A percentile compares a stretch with the other conserved stretches of the same genome.
These are phyloP conservation scores for Uropetala carovei DNA, from an alignment of 2,888 invertebrate genomes.

Conservation along the genomic window DNA sequence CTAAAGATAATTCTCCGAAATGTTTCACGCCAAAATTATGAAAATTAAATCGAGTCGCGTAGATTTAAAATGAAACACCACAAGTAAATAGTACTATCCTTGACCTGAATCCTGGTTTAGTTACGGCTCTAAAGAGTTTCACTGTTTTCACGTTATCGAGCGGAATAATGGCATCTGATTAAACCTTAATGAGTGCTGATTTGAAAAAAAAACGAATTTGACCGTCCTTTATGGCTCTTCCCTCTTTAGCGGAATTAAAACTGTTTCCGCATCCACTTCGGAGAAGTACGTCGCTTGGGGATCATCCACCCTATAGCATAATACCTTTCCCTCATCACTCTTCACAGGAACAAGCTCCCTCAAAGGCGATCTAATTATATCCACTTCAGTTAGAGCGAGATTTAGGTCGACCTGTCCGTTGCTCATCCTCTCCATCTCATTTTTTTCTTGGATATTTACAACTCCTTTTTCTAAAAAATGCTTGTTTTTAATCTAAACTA, in stretches of 20 bases:
- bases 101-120: too few relatives aligned
- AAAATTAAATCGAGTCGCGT: too few relatives aligned
- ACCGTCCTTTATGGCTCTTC: background rate
- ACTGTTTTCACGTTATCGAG: too few relatives aligned
- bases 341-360: constrained; percentile 34
- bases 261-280: background rate
- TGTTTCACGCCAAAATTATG: too few relatives aligned
- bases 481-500: background rate
- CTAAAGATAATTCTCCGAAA: too few relatives aligned
- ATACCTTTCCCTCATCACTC: constrained; percentile 44
- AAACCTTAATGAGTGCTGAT: background rate
- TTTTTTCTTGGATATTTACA: constrained; percentile 36
- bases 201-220: background rate
- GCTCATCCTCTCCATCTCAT: constrained; percentile 36
- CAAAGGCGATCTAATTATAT: constrained; percentile 41
- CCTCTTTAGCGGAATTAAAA: background rate
- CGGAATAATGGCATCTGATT: background rate
- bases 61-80: too few relatives aligned
- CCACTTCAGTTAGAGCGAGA: constrained; percentile 45
- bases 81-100: too few relatives aligned
- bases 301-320: constrained; percentile 34
- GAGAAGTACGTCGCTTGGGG: background rate
- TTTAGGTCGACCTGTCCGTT: constrained; percentile 52
- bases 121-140: too few relatives aligned
- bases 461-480: constrained; percentile 14